Conservation (phyloP, 2,888 invertebrate species). For the Mechanitis mazaeus region DNA sequence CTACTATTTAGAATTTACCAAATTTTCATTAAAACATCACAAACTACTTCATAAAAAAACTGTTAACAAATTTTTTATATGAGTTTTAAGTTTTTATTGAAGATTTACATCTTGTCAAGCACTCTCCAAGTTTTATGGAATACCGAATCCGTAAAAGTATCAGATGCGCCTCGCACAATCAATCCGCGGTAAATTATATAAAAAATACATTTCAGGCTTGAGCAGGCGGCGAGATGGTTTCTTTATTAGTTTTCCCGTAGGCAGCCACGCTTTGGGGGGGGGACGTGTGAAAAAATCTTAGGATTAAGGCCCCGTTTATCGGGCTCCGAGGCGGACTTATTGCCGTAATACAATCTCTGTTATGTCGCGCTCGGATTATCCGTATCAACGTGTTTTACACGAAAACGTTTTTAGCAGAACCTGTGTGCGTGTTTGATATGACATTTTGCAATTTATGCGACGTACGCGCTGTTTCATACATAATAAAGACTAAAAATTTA, state of each 20-base stretch:
- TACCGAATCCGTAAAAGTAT: constrained; percentile 36
- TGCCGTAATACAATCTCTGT: constrained; percentile 73
- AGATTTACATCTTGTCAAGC: no score
- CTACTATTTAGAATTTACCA: not conserved
- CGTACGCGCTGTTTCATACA: not conserved
- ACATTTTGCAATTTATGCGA: constrained; percentile 3
- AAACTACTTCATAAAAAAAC: not conserved
- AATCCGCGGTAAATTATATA: constrained; percentile 76
- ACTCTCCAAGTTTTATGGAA: no score
- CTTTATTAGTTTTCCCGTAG: constrained; percentile 75
- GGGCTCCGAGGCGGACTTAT: constrained; percentile 63
- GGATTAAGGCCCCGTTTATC: constrained; percentile 70
- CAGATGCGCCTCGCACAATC: constrained; percentile 61
- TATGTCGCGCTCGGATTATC: constrained; percentile 69
- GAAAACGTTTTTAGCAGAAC: constrained; percentile 37
- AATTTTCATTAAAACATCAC: no score
- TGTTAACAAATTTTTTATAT: no score
- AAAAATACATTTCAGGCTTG: constrained; percentile 78
- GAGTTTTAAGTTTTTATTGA: no score
- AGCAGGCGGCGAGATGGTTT: constrained; percentile 74
- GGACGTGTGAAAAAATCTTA: constrained; percentile 73
- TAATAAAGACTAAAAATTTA: not conserved
- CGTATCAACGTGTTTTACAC: constrained; percentile 56
- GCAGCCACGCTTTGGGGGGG: constrained; percentile 49
- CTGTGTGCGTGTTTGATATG: constrained; percentile 26